Conservation (phyloP, 1,140 invertebrate genomes). For the Ceratosolen fusciceps region DNA sequence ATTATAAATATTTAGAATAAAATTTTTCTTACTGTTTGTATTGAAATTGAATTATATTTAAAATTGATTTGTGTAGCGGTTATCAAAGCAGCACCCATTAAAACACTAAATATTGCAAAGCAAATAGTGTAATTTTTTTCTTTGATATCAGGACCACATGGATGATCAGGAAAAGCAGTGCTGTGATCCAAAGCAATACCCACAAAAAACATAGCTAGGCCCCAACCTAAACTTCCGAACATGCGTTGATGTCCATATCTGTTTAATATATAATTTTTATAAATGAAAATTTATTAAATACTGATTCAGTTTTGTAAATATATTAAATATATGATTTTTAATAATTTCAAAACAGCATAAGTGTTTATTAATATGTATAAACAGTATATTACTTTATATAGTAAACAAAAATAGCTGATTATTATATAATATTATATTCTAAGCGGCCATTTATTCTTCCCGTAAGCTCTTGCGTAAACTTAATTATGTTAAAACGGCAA, state of each 20-base stretch:
- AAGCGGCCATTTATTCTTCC: no score
- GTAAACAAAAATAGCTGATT: no score
- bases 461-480: no score
- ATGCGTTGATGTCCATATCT: conserved; percentile 97
- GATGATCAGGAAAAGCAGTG: conserved; percentile 89
- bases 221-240: conserved; percentile 99
- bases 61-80: conserved; percentile 92
- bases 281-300: no score
- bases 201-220: conserved; percentile 98
- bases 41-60: conserved; percentile 76
- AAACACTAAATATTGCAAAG: conserved; percentile 96
- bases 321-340: no score
- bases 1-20: not conserved
- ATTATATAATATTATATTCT: no score
- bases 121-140: conserved; percentile 99
- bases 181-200: conserved; percentile 98
- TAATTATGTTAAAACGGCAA: no score
- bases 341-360: not conserved
- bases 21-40: conserved; percentile 59
- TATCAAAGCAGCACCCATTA: conserved; percentile 95
- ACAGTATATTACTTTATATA: no score
- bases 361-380: no score
- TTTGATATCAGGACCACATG: conserved; percentile 87
- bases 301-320: not conserved
- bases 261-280: not conserved